These are phyloP conservation scores for Nanorana parkeri DNA, from an alignment of 2,113 vertebrate genomes.

Conservation along the genomic window DNA sequence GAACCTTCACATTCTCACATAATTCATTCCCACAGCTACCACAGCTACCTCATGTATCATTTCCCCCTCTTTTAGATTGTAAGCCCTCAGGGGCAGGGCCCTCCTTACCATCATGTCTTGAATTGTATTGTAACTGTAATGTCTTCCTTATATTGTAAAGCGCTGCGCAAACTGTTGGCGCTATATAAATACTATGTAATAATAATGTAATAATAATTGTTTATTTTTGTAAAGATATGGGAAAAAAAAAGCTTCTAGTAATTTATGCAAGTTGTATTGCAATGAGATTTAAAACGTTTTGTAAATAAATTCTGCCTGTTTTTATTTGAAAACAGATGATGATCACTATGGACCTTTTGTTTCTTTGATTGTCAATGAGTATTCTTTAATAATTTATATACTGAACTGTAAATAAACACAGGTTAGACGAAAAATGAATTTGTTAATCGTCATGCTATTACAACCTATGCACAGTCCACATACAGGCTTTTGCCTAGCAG, in stretches of 20 bases:
- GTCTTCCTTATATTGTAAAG: too few relatives aligned
- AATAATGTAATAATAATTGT: too few relatives aligned
- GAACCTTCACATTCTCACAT: too few relatives aligned
- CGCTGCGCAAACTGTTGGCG: too few relatives aligned
- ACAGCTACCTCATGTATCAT: too few relatives aligned
- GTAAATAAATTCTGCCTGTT: constrained; percentile 97
- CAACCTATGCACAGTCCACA: neutral
- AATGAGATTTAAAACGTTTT: constrained; percentile 89
- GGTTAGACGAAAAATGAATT: constrained; percentile 78
- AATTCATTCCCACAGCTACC: too few relatives aligned
- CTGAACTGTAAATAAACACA: constrained; percentile 97
- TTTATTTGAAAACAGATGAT: constrained; percentile 90
- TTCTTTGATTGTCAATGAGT: constrained; percentile 87
- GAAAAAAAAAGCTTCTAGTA: constrained; percentile 89
- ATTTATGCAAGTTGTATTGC: constrained; percentile 99
- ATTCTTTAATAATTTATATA: constrained; percentile 99
- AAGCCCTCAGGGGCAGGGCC: too few relatives aligned
- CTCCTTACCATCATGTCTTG: too few relatives aligned
- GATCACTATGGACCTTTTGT: constrained; percentile 83
- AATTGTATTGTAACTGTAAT: too few relatives aligned
- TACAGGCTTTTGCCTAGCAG: neutral
- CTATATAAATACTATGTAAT: too few relatives aligned
- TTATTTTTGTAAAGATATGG: constrained; percentile 99
- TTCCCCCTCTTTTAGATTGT: too few relatives aligned
- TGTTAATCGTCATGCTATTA: constrained; percentile 14